Evolutionary conservation across 2,113 vertebrate species (phyloP), one percentile per base, ranked within the genome.

Genomic region (Natator depressus): DNA sequence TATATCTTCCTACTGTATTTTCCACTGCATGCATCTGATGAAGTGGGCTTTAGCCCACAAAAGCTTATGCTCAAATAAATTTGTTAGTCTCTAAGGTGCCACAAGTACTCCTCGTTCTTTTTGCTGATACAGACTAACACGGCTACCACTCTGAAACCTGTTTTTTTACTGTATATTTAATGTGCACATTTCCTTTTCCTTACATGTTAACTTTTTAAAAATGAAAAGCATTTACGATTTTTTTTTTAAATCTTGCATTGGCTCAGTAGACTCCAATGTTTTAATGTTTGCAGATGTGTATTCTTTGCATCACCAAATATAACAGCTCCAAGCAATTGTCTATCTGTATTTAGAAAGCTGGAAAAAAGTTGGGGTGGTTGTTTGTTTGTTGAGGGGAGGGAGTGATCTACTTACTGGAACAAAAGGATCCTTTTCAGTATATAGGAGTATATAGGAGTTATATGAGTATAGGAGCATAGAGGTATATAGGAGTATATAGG

Each of bases 361-460:
- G 80, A n/a, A 91, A 90, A 93, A 87, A 54, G 42, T 54, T 69
- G 24, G 25, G 13, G 91, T 95, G 10, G 90, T 54, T 14, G 25
- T 87, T 51, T 51, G 49, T 27, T 82, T 55, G 12, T 92, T 89
- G 87, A 38, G 17, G 65, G 13, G 42, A 85, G 55, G 50, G 14
- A 80, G 47, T 82, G 9, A 46, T 65, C 29, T 79, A 95, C 89
- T 79, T 91, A 88, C 81, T 1, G 54, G 92, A 75, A 95, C 95
- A 83, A 93, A 95, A 96, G 92, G 81, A 95, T 97, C 96, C 96
- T 96, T 96, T 93, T 96, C 81, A 97, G 95, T 93, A 17, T 19
- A 19, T 53, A 19, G 51, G 51, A 53, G 51, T 54, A 54, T 54
- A 54, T 22, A 54, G 53, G 10, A 49, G 53, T 53, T 53, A 51